A percentile compares a stretch with the other conserved stretches of the same genome.
Conservation (phyloP, 1,140 invertebrate genomes). For the Aphelenchoides besseyi region DNA sequence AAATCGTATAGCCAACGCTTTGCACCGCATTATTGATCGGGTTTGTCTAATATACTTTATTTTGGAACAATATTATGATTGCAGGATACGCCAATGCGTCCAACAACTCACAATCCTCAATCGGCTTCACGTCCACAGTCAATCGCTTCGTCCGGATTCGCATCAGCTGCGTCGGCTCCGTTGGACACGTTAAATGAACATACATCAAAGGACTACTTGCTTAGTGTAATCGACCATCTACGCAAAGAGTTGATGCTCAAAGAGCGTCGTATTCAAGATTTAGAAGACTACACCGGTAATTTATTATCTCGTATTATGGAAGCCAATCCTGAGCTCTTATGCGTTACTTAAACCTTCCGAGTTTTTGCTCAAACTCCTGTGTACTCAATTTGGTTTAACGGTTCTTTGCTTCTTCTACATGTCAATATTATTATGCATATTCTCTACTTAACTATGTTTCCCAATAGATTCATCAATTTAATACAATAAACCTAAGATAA, state of each 20-base stretch:
- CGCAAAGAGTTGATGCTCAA: slow-evolving; percentile 34
- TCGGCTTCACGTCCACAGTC: slow-evolving; percentile 25
- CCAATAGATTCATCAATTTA: too few species aligned
- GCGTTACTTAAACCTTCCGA: background rate
- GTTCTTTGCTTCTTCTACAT: too few species aligned
- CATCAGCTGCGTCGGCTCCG: slow-evolving; percentile 33
- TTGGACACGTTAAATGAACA: slow-evolving; percentile 36
- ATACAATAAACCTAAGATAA: too few species aligned
- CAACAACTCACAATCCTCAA: background rate
- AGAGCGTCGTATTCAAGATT: slow-evolving; percentile 39
- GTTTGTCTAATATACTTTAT: too few species aligned
- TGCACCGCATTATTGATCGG: too few species aligned
- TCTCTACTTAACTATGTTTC: too few species aligned
- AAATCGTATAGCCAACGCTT: background rate
- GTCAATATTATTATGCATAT: too few species aligned
- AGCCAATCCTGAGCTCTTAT: slow-evolving; percentile 4
- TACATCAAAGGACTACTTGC: slow-evolving; percentile 40
- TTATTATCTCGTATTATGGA: slow-evolving; percentile 26
- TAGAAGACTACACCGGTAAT: slow-evolving; percentile 38
- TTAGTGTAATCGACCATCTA: slow-evolving; percentile 44
- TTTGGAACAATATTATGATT: background rate
- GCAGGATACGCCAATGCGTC: background rate
- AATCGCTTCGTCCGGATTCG: slow-evolving; percentile 45
- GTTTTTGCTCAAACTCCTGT: background rate
- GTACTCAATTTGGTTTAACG: background rate